phyloP scores from a whole-genome alignment of 2,113 vertebrate species.

The Leptodactylus fuscus region DNA sequence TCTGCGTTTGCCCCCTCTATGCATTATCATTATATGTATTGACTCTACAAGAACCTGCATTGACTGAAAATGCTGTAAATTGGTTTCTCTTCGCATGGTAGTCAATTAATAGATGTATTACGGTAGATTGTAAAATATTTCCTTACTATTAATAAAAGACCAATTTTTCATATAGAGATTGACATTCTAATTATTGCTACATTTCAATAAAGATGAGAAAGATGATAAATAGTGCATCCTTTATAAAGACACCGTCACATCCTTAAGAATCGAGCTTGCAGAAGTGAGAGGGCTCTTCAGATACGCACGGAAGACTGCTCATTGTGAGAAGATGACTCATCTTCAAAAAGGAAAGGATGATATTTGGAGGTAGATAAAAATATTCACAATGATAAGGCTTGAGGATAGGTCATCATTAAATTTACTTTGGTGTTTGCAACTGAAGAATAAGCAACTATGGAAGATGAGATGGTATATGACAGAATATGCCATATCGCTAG shows the following conservation, averaged over 20 bases:
- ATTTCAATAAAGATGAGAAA: background rate
- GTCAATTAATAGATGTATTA: background rate
- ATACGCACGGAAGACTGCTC: background rate
- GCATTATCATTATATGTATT: background rate
- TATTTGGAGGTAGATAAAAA: background rate
- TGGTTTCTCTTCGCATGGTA: background rate
- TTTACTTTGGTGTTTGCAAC: background rate
- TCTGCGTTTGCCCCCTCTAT: background rate
- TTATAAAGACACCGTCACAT: background rate
- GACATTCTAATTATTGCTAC: background rate
- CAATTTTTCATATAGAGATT: background rate
- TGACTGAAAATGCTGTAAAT: background rate
- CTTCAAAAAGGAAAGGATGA: background rate
- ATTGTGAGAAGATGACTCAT: background rate
- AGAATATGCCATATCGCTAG: background rate
- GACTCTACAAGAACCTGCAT: background rate
- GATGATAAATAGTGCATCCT: background rate
- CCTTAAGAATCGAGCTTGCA: background rate
- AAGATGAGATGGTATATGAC: background rate
- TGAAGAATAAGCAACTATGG: background rate
- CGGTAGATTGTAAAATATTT: background rate
- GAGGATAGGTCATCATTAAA: background rate
- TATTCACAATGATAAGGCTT: background rate
- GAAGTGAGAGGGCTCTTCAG: background rate
- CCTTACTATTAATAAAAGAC: background rate